Evolutionary conservation across 2,888 invertebrate species (phyloP), one percentile per base, ranked within the genome.

Genomic region (Odontomyia ornata): DNA sequence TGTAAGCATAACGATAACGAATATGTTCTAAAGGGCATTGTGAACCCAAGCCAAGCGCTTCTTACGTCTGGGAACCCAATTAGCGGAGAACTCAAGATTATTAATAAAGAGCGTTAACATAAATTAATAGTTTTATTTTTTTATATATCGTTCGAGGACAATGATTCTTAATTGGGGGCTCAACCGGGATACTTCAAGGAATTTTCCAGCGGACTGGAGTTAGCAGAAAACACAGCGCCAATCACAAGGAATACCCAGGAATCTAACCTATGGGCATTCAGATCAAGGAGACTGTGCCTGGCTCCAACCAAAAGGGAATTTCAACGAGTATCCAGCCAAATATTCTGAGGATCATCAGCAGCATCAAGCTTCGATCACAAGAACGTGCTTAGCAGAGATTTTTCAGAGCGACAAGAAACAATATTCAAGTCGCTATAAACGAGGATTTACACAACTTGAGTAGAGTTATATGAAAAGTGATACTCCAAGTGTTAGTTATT

Each of bases 101-200:
- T 36, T 9, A 36, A 36, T 36, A 36, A 36, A 36, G 36, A 36
- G 9, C 9, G 9, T 36, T 5, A 5, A 5, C 36, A 3, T 5
- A 36, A 36, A 5, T 5, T 36, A 36, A 36, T 36, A 36, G 36
- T 36, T 36, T 36, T 36, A 36, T 36, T 5, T 36, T 36, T 36
- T 36, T 36, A 5, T 36, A 36, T 36, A 5, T 5, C 9, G 9
- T 36, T 36, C 36, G 36, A 36, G 36, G 36, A 36, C 36, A 9
- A 36, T 9, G 9, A 36, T 5, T 36, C 36, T 36, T 65, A 65
- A 65, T 0, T 65, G 65, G 65, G 65, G 65, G 65, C 65, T 65
- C 65, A 43, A 43, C 65, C 65, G 65, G 65, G 65, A 65, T 18
- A 43, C 23, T 4, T 60, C 23, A 25, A 25, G 1, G 25, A 1